Evolutionary conservation across 1,140 invertebrate genomes (phyloP), one percentile per base, ranked within the genome.

Genomic region (Parasteatoda tepidariorum): DNA sequence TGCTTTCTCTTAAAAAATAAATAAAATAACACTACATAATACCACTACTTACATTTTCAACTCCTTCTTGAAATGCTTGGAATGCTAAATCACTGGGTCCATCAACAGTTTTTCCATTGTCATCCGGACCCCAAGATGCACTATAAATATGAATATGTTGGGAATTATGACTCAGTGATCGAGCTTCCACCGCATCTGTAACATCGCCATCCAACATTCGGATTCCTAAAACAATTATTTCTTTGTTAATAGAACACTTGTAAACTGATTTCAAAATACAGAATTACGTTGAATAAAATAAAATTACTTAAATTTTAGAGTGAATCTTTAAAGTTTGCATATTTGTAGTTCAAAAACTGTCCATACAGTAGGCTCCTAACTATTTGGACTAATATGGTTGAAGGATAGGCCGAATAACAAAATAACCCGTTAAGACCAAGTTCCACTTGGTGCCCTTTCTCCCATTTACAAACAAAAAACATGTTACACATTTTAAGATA

Each of bases 41-140:
- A 61, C 15, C 7, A 31, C 26, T 28, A 11, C 62, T 34, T 66
- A 94, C 94, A 91, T 94, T 96, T 18, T 94, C 96, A 11, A 99
- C 96, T 67, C 98, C 98, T 87, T 98, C 95, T 87, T 98, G 97
- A 88, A 99, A 99, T 38, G 98, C 97, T 88, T 94, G 91, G 67
- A 95, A 92, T 24, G 98, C 97, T 67, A 99, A 90, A 18, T 96
- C 95, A 11, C 97, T 97, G 0, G 98, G 98, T 0, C 98, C 98
- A 90, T 99, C 98, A 13, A 99, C 97, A 0, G 98, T 99, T 89
- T 97, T 96, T 2, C 97, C 98, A 89, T 99, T 96, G 88, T 98
- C 97, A 89, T 98, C 97, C 0, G 96, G 96, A 30, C 96, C 96
- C 96, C 97, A 98, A 9, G 95, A 96, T 38, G 95, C 95, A 85